phyloP scores from a whole-genome alignment of 1,140 invertebrate genomes.

The Delia radicum region DNA sequence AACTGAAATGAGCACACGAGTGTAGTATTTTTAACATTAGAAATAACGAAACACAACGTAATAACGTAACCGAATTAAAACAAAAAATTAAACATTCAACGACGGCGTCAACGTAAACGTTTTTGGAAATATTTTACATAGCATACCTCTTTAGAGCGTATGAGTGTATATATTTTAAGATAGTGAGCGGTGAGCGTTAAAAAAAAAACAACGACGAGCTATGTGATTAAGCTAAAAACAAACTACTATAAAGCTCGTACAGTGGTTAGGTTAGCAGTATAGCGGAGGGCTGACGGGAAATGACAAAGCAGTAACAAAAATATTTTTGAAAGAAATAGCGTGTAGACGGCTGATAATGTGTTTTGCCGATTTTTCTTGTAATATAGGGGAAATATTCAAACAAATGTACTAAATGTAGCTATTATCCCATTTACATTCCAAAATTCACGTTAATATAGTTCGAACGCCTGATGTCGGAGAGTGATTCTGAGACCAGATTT shows the following conservation, averaged over 20 bases:
- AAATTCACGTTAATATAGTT: too few species aligned
- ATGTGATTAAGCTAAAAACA: not conserved
- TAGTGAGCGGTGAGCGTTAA: not conserved
- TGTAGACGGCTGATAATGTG: not conserved
- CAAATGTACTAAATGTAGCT: too few species aligned
- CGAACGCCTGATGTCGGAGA: too few species aligned
- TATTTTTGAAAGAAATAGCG: not conserved
- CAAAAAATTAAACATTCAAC: not conserved
- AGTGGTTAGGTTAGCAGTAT: not conserved
- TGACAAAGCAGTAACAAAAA: not conserved
- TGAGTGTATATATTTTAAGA: not conserved
- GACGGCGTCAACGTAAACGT: not conserved
- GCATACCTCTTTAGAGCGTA: too few species aligned
- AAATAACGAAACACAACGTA: not conserved
- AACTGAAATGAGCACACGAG: constrained; percentile 16
- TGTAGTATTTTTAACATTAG: constrained; percentile 9
- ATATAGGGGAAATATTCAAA: too few species aligned
- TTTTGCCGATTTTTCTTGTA: not conserved
- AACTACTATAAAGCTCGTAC: too few species aligned
- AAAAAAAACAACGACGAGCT: not conserved
- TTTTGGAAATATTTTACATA: too few species aligned
- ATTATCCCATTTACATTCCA: too few species aligned
- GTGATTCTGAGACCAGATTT: too few species aligned
- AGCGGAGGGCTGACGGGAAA: not conserved
- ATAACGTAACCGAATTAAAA: not conserved